These are phyloP conservation scores for Chymomyza caudatula DNA, from an alignment of 2,888 invertebrate genomes.

Conservation along the genomic window DNA sequence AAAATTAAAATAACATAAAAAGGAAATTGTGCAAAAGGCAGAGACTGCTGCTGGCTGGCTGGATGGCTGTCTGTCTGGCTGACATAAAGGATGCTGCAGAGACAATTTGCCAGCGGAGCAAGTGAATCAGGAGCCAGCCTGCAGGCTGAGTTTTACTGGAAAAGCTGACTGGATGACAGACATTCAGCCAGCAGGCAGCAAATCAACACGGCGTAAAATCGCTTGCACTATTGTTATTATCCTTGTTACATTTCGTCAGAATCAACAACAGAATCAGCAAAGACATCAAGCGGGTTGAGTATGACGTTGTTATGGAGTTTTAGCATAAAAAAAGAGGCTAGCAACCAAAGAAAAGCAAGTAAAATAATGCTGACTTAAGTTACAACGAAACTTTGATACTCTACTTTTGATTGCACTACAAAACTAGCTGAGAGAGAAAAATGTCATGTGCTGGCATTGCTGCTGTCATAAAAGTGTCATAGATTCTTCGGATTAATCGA, in stretches of 20 bases:
- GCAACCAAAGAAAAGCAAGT: constrained; percentile 16
- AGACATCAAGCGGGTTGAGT: not conserved
- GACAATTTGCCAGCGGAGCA: constrained; percentile 3
- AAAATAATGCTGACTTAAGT: not conserved
- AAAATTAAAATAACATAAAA: constrained; percentile 79
- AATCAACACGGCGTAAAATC: constrained; percentile 75
- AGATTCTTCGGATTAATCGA: too few relatives aligned
- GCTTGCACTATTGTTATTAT: constrained; percentile 64
- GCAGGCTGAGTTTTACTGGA: not conserved
- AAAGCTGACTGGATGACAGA: not conserved
- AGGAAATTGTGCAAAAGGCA: constrained; percentile 75
- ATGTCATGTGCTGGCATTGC: too few relatives aligned
- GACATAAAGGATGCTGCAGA: not conserved
- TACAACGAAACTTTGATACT: not conserved
- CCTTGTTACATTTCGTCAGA: constrained; percentile 51
- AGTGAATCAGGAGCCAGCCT: not conserved
- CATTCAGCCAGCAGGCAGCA: constrained; percentile 49
- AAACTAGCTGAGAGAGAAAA: not conserved
- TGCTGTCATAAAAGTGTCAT: too few relatives aligned
- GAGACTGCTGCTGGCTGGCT: not conserved
- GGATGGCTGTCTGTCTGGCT: not conserved
- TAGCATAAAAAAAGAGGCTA: constrained; percentile 27
- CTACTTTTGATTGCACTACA: too few relatives aligned
- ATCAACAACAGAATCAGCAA: constrained; percentile 15
- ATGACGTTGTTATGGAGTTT: not conserved